These are phyloP conservation scores for Illadopsis cleaveri DNA, from an alignment of 2,113 vertebrate species.

Conservation along the genomic window DNA sequence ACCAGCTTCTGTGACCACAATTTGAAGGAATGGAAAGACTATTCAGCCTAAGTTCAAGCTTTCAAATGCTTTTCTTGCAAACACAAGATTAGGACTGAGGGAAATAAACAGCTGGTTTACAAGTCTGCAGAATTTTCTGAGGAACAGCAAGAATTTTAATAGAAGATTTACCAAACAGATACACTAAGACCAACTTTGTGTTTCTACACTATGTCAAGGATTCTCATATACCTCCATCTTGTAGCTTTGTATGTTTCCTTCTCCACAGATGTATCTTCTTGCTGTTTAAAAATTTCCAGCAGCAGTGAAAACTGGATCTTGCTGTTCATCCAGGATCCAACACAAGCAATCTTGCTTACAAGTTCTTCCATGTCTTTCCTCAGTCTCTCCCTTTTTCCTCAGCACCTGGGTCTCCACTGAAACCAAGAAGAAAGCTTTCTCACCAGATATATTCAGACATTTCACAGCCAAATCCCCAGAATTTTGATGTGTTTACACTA, in stretches of 20 bases:
- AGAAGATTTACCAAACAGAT: not conserved
- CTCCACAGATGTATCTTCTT: not conserved
- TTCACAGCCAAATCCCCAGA: not conserved
- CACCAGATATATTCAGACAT: not conserved
- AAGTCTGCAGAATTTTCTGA: not conserved
- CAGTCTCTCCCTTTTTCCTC: not conserved
- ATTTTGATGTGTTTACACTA: not conserved
- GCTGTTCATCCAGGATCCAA: not conserved
- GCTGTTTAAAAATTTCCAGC: not conserved
- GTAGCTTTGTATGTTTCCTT: not conserved
- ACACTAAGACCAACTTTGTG: not conserved
- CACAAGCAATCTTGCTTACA: not conserved
- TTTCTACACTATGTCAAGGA: not conserved
- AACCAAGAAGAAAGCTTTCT: not conserved
- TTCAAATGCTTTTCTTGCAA: not conserved
- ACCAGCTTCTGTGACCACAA: not conserved
- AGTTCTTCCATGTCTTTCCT: not conserved
- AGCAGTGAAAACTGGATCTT: not conserved
- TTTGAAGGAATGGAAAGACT: not conserved
- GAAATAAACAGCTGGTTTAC: not conserved
- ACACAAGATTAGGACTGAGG: not conserved
- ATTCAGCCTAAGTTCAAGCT: not conserved
- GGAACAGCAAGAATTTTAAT: not conserved
- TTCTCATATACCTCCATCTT: not conserved
- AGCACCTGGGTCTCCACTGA: not conserved